A percentile compares a stretch with the other conserved stretches of the same genome.
These are phyloP conservation scores for Allygus modestus DNA, from an alignment of 2,888 invertebrate genomes.

Conservation along the genomic window DNA sequence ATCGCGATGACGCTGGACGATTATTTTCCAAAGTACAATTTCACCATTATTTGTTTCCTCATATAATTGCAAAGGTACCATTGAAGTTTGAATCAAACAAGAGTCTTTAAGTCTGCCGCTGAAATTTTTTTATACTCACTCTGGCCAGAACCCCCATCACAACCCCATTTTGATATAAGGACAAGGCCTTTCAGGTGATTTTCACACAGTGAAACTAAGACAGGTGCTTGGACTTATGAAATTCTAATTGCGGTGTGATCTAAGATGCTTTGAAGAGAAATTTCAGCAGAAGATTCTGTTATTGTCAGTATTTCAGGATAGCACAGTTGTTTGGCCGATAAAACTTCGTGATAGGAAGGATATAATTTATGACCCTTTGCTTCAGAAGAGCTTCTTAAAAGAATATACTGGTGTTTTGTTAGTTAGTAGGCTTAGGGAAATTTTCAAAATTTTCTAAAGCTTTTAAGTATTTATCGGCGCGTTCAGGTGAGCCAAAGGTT, in stretches of 20 bases:
- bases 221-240: not conserved
- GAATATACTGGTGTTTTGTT: too few relatives aligned
- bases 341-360: too few relatives aligned
- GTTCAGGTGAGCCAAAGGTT: too few relatives aligned
- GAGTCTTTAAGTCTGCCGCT: slow-evolving; percentile 69
- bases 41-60: not conserved
- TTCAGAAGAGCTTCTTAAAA: too few relatives aligned
- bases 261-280: not conserved
- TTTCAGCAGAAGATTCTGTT: not conserved
- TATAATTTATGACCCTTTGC: too few relatives aligned
- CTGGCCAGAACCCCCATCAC: slow-evolving; percentile 70
- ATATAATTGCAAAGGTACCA: slow-evolving; percentile 66
- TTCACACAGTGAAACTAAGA: not conserved
- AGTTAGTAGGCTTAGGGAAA: too few relatives aligned
- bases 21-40: too few relatives aligned
- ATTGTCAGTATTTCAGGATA: not conserved
- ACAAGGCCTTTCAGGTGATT: slow-evolving; percentile 65
- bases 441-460: too few relatives aligned
- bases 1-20: not conserved
- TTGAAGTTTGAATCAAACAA: slow-evolving; percentile 71
- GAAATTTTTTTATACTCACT: slow-evolving; percentile 66
- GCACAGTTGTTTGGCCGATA: slow-evolving; percentile 54
- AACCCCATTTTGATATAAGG: slow-evolving; percentile 70
- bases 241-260: not conserved
- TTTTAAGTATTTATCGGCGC: too few relatives aligned